Evolutionary conservation across 2,113 vertebrate species (phyloP).

Genomic region (Poecile atricapillus): DNA sequence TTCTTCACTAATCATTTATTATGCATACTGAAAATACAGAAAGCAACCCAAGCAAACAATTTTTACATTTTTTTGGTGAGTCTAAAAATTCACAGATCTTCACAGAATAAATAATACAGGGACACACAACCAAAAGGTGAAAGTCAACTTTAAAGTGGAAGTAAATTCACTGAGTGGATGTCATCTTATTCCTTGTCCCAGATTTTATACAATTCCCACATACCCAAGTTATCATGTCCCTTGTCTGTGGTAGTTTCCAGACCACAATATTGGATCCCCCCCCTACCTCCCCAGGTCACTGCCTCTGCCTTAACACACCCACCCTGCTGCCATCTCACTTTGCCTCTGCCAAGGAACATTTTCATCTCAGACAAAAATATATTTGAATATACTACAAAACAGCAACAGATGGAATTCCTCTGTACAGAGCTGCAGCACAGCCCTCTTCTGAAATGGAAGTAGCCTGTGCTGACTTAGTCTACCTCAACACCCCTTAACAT

Average conservation of each 20-base stretch:
- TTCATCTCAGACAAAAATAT: neutral
- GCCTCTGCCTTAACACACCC: neutral
- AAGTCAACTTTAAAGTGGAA: neutral
- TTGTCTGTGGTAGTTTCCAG: neutral
- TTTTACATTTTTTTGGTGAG: neutral
- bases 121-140: neutral
- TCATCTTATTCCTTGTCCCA: neutral
- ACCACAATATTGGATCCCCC: accelerated
- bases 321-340: neutral
- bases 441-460: neutral
- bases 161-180: neutral
- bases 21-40: neutral
- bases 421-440: neutral
- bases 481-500: neutral
- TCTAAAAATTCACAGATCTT: neutral
- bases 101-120: neutral
- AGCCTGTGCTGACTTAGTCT: neutral
- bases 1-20: neutral
- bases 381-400: neutral
- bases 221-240: neutral
- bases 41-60: neutral
- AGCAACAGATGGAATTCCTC: neutral
- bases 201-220: neutral
- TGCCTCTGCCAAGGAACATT: neutral
- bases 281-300: neutral